Conservation (phyloP, 64 coral and sea anemone genomes). For the Catalaphyllia jardinei region DNA sequence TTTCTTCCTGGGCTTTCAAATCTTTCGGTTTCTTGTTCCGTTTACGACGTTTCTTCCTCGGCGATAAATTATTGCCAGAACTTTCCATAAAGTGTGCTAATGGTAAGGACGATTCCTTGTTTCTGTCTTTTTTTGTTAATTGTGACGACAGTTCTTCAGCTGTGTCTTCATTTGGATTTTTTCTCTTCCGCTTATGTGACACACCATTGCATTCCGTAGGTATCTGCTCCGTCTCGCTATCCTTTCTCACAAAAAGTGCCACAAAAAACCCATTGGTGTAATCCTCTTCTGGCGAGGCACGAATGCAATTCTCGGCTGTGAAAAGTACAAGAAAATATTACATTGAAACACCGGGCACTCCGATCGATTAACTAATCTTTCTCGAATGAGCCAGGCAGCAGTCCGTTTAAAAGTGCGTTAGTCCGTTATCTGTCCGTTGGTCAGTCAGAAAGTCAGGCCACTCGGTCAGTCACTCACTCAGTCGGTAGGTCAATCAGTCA, state of each 20-base stretch:
- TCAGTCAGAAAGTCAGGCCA: background rate
- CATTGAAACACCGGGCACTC: background rate
- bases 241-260: slow-evolving; percentile 75
- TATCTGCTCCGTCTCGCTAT: background rate
- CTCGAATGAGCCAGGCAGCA: too few species aligned
- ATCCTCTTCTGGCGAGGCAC: slow-evolving; percentile 72
- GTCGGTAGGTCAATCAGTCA: too few species aligned
- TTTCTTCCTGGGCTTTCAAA: background rate
- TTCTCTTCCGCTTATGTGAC: background rate
- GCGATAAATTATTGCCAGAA: background rate
- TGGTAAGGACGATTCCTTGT: background rate
- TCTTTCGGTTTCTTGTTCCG: slow-evolving; percentile 10
- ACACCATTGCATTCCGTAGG: background rate
- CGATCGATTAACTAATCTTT: too few species aligned
- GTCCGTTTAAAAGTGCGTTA: too few species aligned
- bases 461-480: too few species aligned
- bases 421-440: too few species aligned
- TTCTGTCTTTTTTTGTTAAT: background rate
- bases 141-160: background rate
- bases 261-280: slow-evolving; percentile 94
- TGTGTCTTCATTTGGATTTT: background rate
- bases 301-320: slow-evolving; percentile 81
- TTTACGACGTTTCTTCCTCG: background rate
- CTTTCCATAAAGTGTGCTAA: background rate
- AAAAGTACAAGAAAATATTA: slow-evolving; percentile 5